Evolutionary conservation across 2,888 invertebrate genomes (phyloP).

Genomic region (Cotesia congregata): DNA sequence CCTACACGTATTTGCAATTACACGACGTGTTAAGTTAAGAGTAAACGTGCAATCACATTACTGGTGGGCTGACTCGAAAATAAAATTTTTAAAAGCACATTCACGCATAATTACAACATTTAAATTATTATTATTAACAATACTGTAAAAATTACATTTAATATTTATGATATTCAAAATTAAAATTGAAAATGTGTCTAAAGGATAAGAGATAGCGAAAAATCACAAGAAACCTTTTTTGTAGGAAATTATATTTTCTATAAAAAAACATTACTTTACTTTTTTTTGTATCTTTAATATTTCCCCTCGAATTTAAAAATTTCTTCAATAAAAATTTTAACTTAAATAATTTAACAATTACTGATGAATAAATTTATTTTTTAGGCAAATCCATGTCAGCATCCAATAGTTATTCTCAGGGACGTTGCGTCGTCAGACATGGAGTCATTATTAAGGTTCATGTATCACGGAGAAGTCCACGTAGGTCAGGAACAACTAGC

Average conservation of each 20-base stretch:
- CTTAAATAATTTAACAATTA: slow-evolving; percentile 26
- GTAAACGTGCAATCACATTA: slow-evolving; percentile 33
- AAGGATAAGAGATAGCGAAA: too few species aligned
- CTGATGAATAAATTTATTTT: slow-evolving; percentile 43
- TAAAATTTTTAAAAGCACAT: slow-evolving; percentile 12
- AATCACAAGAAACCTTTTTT: too few species aligned
- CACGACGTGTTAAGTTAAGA: slow-evolving; percentile 15
- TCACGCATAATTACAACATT: slow-evolving; percentile 18
- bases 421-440: slow-evolving; percentile 90
- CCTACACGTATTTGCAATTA: slow-evolving; percentile 39
- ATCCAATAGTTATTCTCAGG: slow-evolving; percentile 89
- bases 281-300: too few species aligned
- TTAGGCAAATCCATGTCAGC: slow-evolving; percentile 88
- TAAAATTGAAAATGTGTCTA: too few species aligned
- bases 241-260: too few species aligned
- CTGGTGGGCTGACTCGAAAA: slow-evolving; percentile 14
- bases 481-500: slow-evolving; percentile 89
- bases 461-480: slow-evolving; percentile 94
- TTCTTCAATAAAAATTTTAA: slow-evolving; percentile 29
- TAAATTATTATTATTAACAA: slow-evolving; percentile 16
- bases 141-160: too few species aligned
- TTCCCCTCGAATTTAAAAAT: too few species aligned
- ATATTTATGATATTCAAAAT: too few species aligned
- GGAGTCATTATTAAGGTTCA: slow-evolving; percentile 89
- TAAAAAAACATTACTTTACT: too few species aligned